Conservation (phyloP, 2,797 vertebrate species). For the Sandelia bainsii region DNA sequence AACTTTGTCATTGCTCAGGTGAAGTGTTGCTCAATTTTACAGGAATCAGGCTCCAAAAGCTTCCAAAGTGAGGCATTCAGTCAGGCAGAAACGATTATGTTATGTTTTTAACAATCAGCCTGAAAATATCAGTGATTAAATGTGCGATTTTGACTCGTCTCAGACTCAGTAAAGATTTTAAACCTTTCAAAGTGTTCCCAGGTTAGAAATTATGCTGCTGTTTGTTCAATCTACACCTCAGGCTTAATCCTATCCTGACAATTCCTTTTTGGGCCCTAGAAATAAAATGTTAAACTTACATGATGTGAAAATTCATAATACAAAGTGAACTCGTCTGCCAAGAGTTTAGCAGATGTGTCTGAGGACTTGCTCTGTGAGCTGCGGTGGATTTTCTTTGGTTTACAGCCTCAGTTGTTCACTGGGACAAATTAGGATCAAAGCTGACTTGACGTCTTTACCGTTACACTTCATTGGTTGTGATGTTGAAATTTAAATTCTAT, state of each 20-base stretch:
- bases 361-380: no score
- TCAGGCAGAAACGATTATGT: neutral
- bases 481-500: no score
- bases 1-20: conserved; percentile 1
- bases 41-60: neutral
- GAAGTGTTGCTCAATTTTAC: neutral
- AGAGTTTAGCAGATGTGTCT: neutral
- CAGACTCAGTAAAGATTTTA: no score
- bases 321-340: neutral
- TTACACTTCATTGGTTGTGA: no score
- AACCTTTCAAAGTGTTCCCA: neutral
- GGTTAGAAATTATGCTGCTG: neutral
- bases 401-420: no score
- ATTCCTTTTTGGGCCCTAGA: neutral
- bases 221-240: neutral
- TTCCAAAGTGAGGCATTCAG: neutral
- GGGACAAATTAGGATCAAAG: no score
- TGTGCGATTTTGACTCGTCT: no score
- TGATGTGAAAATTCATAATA: neutral
- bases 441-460: no score
- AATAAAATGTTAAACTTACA: neutral
- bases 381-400: no score
- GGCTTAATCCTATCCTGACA: neutral
- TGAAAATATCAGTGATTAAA: no score
- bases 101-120: neutral